phyloP scores from a whole-genome alignment of 2,888 invertebrate genomes.

The Exocentrus adspersus region DNA sequence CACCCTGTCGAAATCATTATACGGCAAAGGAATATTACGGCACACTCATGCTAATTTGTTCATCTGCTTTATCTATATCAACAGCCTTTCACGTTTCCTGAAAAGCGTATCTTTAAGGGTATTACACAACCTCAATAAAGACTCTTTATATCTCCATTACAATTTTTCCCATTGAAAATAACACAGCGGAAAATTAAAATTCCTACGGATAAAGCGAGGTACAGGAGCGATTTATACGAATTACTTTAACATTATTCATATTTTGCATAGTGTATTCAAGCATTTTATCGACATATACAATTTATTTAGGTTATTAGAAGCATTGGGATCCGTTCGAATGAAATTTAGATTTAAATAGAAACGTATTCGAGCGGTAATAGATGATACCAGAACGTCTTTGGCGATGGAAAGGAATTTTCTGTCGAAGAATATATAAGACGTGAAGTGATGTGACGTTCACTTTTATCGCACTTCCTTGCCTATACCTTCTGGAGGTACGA shows the following conservation, averaged over 20 bases:
- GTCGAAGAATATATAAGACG: constrained; percentile 28
- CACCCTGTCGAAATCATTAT: too few relatives aligned
- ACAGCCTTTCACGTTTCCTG: constrained; percentile 1
- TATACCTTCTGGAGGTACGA: not conserved
- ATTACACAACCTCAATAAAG: constrained; percentile 14
- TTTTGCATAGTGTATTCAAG: constrained; percentile 9
- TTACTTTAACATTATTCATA: constrained; percentile 24
- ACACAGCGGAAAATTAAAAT: constrained; percentile 23
- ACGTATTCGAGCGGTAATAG: constrained; percentile 8
- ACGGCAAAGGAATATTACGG: too few relatives aligned
- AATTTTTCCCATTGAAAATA: constrained; percentile 12
- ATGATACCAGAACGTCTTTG: not conserved
- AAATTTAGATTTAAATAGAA: constrained; percentile 13
- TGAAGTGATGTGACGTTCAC: constrained; percentile 26
- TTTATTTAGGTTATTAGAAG: constrained; percentile 29
- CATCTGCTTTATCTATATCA: constrained; percentile 4
- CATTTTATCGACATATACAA: constrained; percentile 19
- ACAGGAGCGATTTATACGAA: constrained; percentile 17
- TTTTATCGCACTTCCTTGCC: constrained; percentile 18
- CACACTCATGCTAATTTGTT: too few relatives aligned
- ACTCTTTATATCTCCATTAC: constrained; percentile 19
- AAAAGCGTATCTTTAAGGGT: constrained; percentile 18
- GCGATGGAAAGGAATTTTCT: constrained; percentile 20
- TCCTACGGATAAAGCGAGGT: constrained; percentile 5
- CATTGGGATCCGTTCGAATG: constrained; percentile 4